These are phyloP conservation scores for Muscidifurax raptorellus DNA, from an alignment of 1,140 invertebrate species.

Conservation along the genomic window DNA sequence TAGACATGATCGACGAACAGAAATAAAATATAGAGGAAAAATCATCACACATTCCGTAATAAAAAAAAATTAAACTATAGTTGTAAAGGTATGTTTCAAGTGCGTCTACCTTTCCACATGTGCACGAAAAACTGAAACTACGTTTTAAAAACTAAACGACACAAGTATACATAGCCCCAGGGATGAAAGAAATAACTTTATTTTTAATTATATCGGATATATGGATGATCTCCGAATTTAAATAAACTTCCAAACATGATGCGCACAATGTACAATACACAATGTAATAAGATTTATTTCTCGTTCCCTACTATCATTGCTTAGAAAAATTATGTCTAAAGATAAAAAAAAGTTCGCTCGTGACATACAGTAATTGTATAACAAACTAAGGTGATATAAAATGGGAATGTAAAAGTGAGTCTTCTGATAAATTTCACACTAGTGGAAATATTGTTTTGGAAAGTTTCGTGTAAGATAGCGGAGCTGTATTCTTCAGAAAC, in stretches of 20 bases:
- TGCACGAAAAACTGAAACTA: slow-evolving; percentile 51
- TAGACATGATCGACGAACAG: slow-evolving; percentile 25
- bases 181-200: slow-evolving; percentile 35
- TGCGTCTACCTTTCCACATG: slow-evolving; percentile 21
- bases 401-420: slow-evolving; percentile 45
- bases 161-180: slow-evolving; percentile 48
- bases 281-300: slow-evolving; percentile 1
- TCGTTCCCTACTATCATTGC: slow-evolving; percentile 14
- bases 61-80: slow-evolving; percentile 32
- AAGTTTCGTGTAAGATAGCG: background rate
- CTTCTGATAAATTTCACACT: background rate
- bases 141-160: slow-evolving; percentile 42
- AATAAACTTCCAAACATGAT: slow-evolving; percentile 26
- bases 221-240: slow-evolving; percentile 5
- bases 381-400: slow-evolving; percentile 15
- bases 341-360: slow-evolving; percentile 14
- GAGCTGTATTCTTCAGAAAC: background rate
- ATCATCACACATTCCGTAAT: slow-evolving; percentile 44
- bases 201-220: slow-evolving; percentile 1
- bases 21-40: slow-evolving; percentile 36
- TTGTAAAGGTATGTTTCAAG: slow-evolving; percentile 18
- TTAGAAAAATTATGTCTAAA: slow-evolving; percentile 40
- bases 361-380: slow-evolving; percentile 17
- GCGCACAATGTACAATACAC: slow-evolving; percentile 21
- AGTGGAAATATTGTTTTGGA: slow-evolving; percentile 43